These are phyloP conservation scores for Reticulitermes speratus DNA, from an alignment of 1,140 invertebrate species.

Conservation along the genomic window DNA sequence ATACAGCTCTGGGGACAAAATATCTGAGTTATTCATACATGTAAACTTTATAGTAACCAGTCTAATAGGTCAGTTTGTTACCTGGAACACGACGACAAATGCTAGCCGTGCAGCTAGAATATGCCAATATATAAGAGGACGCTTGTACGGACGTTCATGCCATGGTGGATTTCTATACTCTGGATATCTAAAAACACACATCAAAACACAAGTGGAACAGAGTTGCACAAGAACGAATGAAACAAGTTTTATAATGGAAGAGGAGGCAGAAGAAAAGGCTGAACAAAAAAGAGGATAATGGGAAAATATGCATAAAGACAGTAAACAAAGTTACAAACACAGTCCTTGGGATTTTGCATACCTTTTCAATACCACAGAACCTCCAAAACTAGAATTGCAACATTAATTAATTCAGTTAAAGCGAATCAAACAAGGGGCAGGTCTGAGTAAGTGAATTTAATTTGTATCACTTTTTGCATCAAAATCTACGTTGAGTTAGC, in stretches of 20 bases:
- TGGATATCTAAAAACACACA: slow-evolving; percentile 64
- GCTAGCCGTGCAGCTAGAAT: slow-evolving; percentile 84
- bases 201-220: background rate
- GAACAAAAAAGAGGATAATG: background rate
- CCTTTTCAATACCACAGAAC: too few species aligned
- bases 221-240: background rate
- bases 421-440: too few species aligned
- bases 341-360: background rate
- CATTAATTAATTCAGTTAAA: too few species aligned
- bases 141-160: slow-evolving; percentile 59
- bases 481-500: too few species aligned
- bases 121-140: slow-evolving; percentile 83
- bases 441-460: too few species aligned
- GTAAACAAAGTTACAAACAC: slow-evolving; percentile 21
- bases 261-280: too few species aligned
- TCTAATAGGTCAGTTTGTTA: slow-evolving; percentile 43
- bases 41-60: too few species aligned
- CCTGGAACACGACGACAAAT: slow-evolving; percentile 93
- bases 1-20: too few species aligned
- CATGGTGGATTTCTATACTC: slow-evolving; percentile 80
- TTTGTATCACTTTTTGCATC: too few species aligned
- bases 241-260: background rate
- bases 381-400: too few species aligned
- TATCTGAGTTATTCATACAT: too few species aligned
- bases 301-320: slow-evolving; percentile 26